Conservation (phyloP, 2,113 vertebrate genomes). For the Melospiza georgiana region DNA sequence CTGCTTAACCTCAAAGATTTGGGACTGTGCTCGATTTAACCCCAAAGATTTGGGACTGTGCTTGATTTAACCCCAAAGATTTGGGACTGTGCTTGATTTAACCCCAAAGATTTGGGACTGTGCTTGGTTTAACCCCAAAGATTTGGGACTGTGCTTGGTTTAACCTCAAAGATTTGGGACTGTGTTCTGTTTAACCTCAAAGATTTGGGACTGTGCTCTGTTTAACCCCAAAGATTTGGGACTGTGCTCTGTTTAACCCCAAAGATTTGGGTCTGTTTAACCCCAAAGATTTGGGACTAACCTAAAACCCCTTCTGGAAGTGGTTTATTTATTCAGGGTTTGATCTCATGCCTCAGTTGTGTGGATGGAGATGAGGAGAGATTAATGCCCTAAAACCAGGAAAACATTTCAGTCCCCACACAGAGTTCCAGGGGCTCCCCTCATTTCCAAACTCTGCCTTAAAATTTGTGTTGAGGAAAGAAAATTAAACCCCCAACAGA, state of each 20-base stretch:
- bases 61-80: fast-evolving
- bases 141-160: neutral
- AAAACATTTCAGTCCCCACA: neutral
- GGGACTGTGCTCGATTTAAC: too few species aligned
- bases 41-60: too few species aligned
- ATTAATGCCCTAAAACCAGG: neutral
- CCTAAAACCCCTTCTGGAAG: neutral
- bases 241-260: fast-evolving
- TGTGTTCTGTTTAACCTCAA: fast-evolving
- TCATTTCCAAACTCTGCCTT: neutral
- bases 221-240: too few species aligned
- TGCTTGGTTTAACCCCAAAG: neutral
- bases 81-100: fast-evolving
- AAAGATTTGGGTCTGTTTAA: neutral
- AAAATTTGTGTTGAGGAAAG: too few species aligned
- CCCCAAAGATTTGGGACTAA: too few species aligned
- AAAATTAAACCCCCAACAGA: neutral
- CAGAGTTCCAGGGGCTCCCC: neutral
- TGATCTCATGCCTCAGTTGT: neutral
- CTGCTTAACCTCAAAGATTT: too few species aligned
- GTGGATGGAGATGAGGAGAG: neutral
- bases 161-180: neutral
- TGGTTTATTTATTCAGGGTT: neutral
- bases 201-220: fast-evolving
- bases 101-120: neutral